Conservation (phyloP, 2,888 invertebrate species). For the Cantharis rufa region DNA sequence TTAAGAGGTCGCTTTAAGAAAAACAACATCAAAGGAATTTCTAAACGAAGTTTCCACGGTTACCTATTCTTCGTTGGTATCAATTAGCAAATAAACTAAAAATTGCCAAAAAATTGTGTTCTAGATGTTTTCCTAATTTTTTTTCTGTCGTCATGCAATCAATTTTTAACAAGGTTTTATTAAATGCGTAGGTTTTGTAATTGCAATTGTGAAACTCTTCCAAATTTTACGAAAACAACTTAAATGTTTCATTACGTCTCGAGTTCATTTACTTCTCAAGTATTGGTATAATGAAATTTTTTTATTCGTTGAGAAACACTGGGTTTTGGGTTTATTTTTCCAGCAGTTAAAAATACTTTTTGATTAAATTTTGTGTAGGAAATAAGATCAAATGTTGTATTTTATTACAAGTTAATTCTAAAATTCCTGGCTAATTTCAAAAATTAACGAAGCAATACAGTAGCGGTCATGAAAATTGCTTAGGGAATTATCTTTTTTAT, state of each 20-base stretch:
- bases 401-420: no score
- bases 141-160: background rate
- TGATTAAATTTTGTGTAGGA: no score
- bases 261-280: background rate
- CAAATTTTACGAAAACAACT: background rate
- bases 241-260: background rate
- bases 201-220: background rate
- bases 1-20: background rate
- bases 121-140: background rate
- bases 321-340: no score
- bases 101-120: no score
- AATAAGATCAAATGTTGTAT: no score
- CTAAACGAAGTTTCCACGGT: background rate
- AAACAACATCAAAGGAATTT: background rate
- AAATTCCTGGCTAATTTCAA: no score
- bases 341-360: no score
- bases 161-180: background rate
- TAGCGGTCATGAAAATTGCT: no score
- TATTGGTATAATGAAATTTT: background rate
- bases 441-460: no score
- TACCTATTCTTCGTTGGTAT: background rate
- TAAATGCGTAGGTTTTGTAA: background rate
- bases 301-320: background rate
- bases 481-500: no score
- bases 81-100: no score